These are phyloP conservation scores for Eudorcas thomsonii DNA, from an alignment of 2,113 vertebrate species.

Conservation along the genomic window DNA sequence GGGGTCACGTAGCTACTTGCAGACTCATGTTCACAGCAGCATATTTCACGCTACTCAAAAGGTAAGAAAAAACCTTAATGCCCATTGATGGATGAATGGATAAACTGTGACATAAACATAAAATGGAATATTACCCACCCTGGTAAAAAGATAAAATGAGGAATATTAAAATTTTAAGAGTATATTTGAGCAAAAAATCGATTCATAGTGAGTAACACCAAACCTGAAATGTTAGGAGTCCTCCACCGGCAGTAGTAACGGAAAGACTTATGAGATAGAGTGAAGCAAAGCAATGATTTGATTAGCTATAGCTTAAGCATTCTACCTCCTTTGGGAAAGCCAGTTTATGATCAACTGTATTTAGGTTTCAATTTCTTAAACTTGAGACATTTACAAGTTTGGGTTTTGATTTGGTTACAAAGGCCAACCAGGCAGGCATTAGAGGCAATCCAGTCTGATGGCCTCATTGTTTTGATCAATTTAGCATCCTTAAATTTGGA, in stretches of 20 bases:
- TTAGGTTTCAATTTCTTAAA: not conserved
- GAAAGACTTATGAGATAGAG: not conserved
- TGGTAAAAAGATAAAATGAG: not conserved
- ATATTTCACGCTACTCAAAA: not conserved
- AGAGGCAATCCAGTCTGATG: not conserved
- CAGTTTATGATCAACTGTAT: not conserved
- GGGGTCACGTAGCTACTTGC: not conserved
- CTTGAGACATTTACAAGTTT: not conserved
- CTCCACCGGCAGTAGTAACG: accelerated
- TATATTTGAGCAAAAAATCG: not conserved
- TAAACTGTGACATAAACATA: not conserved
- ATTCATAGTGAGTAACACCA: not conserved
- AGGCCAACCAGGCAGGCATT: not conserved
- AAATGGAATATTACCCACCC: not conserved
- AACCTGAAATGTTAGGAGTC: not conserved
- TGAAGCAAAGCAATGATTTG: not conserved
- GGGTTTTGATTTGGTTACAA: not conserved
- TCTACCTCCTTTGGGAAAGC: not conserved
- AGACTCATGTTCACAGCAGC: not conserved
- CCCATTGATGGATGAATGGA: not conserved
- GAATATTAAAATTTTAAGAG: not conserved
- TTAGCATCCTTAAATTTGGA: no score
- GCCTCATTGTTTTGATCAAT: not conserved
- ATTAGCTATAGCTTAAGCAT: not conserved
- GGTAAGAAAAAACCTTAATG: not conserved